Evolutionary conservation across 2,797 vertebrate species (phyloP).

Genomic region (Austrolebias charrua): DNA sequence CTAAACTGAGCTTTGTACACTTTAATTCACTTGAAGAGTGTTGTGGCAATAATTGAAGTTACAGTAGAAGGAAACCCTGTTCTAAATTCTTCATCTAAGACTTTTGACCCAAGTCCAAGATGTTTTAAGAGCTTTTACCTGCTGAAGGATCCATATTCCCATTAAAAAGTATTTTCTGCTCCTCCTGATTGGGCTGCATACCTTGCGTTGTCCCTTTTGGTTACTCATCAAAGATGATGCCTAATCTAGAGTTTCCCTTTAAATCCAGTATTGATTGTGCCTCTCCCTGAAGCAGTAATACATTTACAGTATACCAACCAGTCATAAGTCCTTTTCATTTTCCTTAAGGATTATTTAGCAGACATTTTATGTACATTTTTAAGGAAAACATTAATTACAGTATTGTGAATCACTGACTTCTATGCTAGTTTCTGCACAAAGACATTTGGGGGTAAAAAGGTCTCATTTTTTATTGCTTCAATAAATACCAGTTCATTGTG

Average conservation of each 20-base stretch:
- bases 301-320: conserved; percentile 21
- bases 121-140: conserved; percentile 6
- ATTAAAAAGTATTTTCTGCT: conserved; percentile 33
- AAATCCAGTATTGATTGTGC: conserved; percentile 16
- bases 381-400: neutral
- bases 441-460: neutral
- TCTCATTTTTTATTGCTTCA: conserved; percentile 1
- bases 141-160: conserved; percentile 12
- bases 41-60: conserved; percentile 17
- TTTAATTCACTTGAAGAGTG: conserved; percentile 8
- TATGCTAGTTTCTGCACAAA: conserved; percentile 5
- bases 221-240: conserved; percentile 53
- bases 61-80: conserved; percentile 19
- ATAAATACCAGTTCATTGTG: conserved; percentile 14
- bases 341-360: conserved; percentile 2
- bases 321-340: conserved; percentile 29
- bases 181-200: conserved; percentile 6
- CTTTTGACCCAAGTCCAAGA: neutral
- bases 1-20: neutral
- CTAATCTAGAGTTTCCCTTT: conserved; percentile 39
- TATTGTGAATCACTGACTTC: neutral
- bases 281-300: conserved; percentile 26
- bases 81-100: conserved; percentile 12
- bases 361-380: neutral
- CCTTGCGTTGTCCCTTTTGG: conserved; percentile 31